Evolutionary conservation across 2,888 invertebrate species (phyloP), one percentile per base, ranked within the genome.

Genomic region (Aphidius colemani): DNA sequence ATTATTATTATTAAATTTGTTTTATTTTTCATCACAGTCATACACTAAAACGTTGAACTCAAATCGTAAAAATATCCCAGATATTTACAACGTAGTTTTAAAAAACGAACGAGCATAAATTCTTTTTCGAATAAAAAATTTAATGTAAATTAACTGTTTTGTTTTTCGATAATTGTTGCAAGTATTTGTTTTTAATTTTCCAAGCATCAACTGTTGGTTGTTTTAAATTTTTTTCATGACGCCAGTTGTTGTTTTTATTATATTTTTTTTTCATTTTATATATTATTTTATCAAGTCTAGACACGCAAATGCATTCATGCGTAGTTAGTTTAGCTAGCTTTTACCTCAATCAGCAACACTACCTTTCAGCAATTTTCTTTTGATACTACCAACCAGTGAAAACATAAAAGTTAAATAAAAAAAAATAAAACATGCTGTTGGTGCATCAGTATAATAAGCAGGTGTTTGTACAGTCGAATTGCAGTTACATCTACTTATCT

Each of bases 201-300:
- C 43, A 41, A 41, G 41, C 13, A 41, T 40, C 43, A 18, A 2
- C 41, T 53, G 53, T 30, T 30, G 30, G 30, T 30, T 30, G 30
- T 30, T 30, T 30, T 30, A 5, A 3, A 2, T 30, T 30, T 57
- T 55, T 51, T 62, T 55, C 61, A 51, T 56, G 59, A 59, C 61
- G 55, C 53, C 60, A 45, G n/a, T 11, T 39, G 13, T 51, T 71
- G 72, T 72, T 69, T 72, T 69, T 67, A 69, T 69, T 71, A 72
- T 70, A 71, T 75, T 77, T 81, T 78, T 75, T 80, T 81, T 72
- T 69, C 68, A 69, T 68, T 71, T 71, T 70, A 80, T 78, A 75
- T 80, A 79, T 81, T 81, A 79, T 80, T 79, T 81, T 78, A 78
- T 78, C 78, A 77, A 80, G 80, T 81, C 81, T 81, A 81, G 80